Evolutionary conservation across 1,140 invertebrate genomes (phyloP), one percentile per base, ranked within the genome.

Genomic region (Lasaia peninsularis): DNA sequence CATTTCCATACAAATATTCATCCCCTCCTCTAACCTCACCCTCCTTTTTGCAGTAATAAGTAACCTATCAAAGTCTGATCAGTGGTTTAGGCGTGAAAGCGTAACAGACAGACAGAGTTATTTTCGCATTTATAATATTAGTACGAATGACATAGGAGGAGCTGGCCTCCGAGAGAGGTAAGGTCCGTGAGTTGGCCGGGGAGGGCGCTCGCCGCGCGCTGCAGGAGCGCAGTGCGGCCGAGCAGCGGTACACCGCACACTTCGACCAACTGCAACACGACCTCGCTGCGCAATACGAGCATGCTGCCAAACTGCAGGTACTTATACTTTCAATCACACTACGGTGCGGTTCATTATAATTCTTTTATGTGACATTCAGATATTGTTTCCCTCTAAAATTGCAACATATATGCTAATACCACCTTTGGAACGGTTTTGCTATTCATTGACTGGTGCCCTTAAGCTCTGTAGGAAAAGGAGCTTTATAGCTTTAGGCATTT

Each of bases 211-310:
- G 90, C 0, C 90, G 94, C 7, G 88, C 95, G 16, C 88, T 92
- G 8, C 94, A 95, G 37, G 94, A 96, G 72, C 90, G 94, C 7
- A 91, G 92, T 37, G 92, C 92, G 18, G 92, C 94, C 2, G 95
- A 96, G 69, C 89, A 94, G 56, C 89, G 94, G 0, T 95, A 94
- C 77, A 92, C 91, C 51, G 93, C 93, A 56, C 91, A 91, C 63
- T 92, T 95, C 40, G 95, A 96, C 72, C 93, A 95, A 65, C 81
- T 96, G 21, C 94, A 93, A 9, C 91, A 92, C 14, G 95, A 96
- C 70, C 86, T 95, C n/a, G 93, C 93, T 0, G 91, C 92, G 5
- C 94, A 96, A 71, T 95, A 94, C 91, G 95, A 96, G 68, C 92
- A 92, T n/a, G 92, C 94, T 0, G 92, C 93, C 44, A 95, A 95